These are phyloP conservation scores for Cerastoderma edule DNA, from an alignment of 2,888 invertebrate genomes.

Conservation along the genomic window DNA sequence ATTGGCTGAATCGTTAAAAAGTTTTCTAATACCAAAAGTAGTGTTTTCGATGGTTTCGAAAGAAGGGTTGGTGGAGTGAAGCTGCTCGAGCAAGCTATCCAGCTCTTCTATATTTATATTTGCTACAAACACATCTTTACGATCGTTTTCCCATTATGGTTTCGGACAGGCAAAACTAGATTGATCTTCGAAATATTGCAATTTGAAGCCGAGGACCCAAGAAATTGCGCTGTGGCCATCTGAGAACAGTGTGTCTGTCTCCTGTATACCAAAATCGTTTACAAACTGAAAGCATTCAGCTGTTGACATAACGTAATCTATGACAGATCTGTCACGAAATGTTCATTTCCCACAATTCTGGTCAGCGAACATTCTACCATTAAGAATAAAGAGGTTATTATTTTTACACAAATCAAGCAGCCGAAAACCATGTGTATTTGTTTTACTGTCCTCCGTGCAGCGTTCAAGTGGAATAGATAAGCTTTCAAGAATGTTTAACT, in stretches of 20 bases:
- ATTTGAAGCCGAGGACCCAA: background rate
- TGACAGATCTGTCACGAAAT: slow-evolving; percentile 22
- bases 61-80: background rate
- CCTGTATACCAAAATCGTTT: slow-evolving; percentile 20
- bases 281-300: slow-evolving; percentile 10
- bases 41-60: background rate
- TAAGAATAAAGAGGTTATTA: slow-evolving; percentile 28
- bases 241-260: slow-evolving; percentile 17
- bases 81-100: background rate
- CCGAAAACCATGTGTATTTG: slow-evolving; percentile 5
- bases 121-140: background rate
- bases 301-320: slow-evolving; percentile 24
- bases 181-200: background rate
- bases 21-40: background rate
- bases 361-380: slow-evolving; percentile 26
- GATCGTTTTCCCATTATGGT: slow-evolving; percentile 12
- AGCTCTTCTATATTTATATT: background rate
- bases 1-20: background rate
- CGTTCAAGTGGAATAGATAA: slow-evolving; percentile 14
- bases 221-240: background rate
- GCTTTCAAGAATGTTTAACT: background rate
- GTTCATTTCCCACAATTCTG: slow-evolving; percentile 13
- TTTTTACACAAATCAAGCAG: slow-evolving; percentile 12
- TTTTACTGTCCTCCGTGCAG: background rate
- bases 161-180: background rate